phyloP scores from a whole-genome alignment of 2,797 vertebrate species.

The Lepilemur ruficaudatus region DNA sequence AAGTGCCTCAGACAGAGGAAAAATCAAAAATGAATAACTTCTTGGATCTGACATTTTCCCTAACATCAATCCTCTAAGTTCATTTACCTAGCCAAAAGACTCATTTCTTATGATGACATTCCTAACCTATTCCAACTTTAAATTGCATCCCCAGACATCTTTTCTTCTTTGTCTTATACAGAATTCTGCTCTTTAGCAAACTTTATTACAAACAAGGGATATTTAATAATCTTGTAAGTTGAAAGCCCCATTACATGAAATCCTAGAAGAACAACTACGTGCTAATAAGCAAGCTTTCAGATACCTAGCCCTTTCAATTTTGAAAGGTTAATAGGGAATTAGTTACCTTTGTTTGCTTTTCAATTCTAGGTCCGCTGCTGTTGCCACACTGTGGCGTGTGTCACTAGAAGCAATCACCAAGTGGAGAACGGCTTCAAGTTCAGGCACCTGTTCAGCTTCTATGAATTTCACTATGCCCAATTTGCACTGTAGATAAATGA shows the following conservation, averaged over 20 bases:
- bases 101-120: not conserved
- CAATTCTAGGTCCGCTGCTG: slow-evolving; percentile 96
- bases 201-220: not conserved
- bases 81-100: not conserved
- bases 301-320: not conserved
- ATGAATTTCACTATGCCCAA: slow-evolving; percentile 98
- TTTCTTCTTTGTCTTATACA: slow-evolving; percentile 21
- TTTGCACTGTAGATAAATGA: slow-evolving; percentile 90
- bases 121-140: not conserved
- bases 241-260: not conserved
- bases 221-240: not conserved
- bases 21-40: not conserved
- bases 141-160: not conserved
- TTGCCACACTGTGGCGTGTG: slow-evolving; percentile 96
- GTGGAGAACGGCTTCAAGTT: slow-evolving; percentile 96
- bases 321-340: not conserved
- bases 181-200: slow-evolving; percentile 4
- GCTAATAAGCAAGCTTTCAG: not conserved
- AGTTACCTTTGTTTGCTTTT: slow-evolving; percentile 97
- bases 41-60: not conserved
- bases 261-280: not conserved
- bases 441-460: slow-evolving; percentile 96
- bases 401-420: slow-evolving; percentile 98
- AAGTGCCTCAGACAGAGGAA: not conserved
- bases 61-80: not conserved